Evolutionary conservation across 2,113 vertebrate genomes (phyloP).

Genomic region (Atlantisia rogersi): DNA sequence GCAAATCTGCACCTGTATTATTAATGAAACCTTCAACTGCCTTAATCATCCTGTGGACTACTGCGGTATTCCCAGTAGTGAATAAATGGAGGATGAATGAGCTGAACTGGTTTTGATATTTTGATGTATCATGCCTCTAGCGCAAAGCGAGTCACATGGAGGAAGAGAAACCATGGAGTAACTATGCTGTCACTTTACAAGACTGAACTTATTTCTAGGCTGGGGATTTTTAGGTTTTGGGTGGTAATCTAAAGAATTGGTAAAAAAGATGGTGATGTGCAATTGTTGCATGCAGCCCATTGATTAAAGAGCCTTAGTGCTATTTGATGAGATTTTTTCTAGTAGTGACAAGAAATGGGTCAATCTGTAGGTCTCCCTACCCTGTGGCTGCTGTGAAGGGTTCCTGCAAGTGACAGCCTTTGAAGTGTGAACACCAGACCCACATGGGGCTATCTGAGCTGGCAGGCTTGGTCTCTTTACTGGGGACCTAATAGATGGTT

Average conservation of each 20-base stretch:
- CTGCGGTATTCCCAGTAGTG: slow-evolving; percentile 60
- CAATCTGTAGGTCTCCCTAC: neutral
- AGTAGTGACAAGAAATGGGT: neutral
- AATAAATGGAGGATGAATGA: slow-evolving; percentile 59
- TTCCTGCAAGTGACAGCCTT: neutral
- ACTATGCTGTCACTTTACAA: neutral
- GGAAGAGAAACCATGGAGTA: neutral
- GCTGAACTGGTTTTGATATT: slow-evolving; percentile 59
- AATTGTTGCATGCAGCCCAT: neutral
- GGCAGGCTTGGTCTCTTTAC: neutral
- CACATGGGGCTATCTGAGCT: neutral
- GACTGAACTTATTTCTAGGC: neutral
- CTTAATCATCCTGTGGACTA: slow-evolving; percentile 59
- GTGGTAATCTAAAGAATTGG: neutral
- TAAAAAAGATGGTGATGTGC: neutral
- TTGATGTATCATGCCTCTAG: slow-evolving; percentile 52
- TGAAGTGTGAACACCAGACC: neutral
- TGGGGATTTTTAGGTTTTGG: neutral
- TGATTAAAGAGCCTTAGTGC: neutral
- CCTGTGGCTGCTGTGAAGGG: neutral
- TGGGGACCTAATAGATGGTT: neutral
- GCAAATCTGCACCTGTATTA: slow-evolving; percentile 67
- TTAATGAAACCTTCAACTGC: slow-evolving; percentile 68
- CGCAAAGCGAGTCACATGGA: neutral
- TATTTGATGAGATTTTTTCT: neutral